Evolutionary conservation across 2,888 invertebrate species (phyloP).

Genomic region (Pimpla rufipes): DNA sequence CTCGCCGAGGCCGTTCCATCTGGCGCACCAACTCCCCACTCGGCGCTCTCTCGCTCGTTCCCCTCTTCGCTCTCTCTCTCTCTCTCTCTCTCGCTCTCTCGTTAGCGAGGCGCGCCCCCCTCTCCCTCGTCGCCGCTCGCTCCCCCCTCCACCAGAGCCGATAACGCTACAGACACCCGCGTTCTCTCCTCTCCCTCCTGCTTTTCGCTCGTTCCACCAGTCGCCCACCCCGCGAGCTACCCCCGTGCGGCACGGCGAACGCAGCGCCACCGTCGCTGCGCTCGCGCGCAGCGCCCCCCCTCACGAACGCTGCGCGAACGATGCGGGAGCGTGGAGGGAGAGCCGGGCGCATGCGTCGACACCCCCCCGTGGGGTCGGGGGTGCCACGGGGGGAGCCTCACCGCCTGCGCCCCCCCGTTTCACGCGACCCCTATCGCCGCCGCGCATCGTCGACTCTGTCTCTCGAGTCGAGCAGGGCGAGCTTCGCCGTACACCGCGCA

Average conservation of each 20-base stretch:
- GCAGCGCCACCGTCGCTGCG: slow-evolving; percentile 58
- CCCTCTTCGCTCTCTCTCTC: slow-evolving; percentile 15
- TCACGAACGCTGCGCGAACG: neutral
- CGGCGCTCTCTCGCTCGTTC: slow-evolving; percentile 25
- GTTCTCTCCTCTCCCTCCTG: slow-evolving; percentile 24
- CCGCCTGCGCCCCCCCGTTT: slow-evolving; percentile 33
- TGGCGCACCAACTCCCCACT: slow-evolving; percentile 82
- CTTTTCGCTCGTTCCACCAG: slow-evolving; percentile 11
- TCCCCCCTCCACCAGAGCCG: too few relatives aligned
- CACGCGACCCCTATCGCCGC: slow-evolving; percentile 68
- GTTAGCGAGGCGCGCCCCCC: slow-evolving; percentile 11
- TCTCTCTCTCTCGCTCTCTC: slow-evolving; percentile 23
- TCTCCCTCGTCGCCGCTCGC: slow-evolving; percentile 6
- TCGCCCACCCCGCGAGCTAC: slow-evolving; percentile 57
- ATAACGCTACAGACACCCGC: slow-evolving; percentile 41
- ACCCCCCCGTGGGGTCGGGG: slow-evolving; percentile 47
- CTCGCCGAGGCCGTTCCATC: slow-evolving; percentile 82
- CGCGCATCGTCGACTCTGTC: neutral
- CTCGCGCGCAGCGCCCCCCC: slow-evolving; percentile 51
- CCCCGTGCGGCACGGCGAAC: slow-evolving; percentile 22
- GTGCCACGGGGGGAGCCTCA: slow-evolving; percentile 46
- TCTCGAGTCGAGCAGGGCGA: slow-evolving; percentile 3
- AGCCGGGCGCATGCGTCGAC: slow-evolving; percentile 64
- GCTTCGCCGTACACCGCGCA: neutral
- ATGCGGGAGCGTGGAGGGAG: neutral